Evolutionary conservation across 2,888 invertebrate species (phyloP), one percentile per base, ranked within the genome.

Genomic region (Cephus pulcher): DNA sequence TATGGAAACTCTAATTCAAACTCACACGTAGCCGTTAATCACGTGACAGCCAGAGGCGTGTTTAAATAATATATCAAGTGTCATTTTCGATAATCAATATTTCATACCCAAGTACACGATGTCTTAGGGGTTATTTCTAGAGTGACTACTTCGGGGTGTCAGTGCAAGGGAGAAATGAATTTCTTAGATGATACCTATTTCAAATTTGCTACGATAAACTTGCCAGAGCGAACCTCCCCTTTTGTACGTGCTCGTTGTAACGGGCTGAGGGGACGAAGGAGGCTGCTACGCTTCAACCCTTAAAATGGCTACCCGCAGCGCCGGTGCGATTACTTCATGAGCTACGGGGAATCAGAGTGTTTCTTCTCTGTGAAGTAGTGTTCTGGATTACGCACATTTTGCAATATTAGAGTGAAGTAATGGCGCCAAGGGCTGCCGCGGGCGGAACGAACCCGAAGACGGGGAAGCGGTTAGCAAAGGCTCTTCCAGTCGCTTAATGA

Each of bases 321-420:
- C 56, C 9, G 9, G 23, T 56, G 56, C 56, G 56, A 56, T 56
- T 56, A 56, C 56, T 56, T 56, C 56, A 56, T 56, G 56, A 56
- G 23, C 56, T 56, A 23, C 12, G 23, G 71, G 9, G 71, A 34
- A 71, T 71, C 71, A 23, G 71, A 15, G 71, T 71, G 33, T 71
- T 71, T 71, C 71, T 71, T 71, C 71, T 15, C 33, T 2, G 30
- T 34, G 71, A 71, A 32, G 32, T 32, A 71, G 71, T 71, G 71
- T 32, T 80, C 80, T 75, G 74, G 75, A 80, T 80, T 80, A 78
- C 80, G 75, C 75, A 78, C 73, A 80, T 78, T 80, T 80, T 78
- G 74, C 76, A 78, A 78, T 80, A 80, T 78, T 70, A 75, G 32
- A 71, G 71, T 56, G 69, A 78, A 80, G 76, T 80, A 78, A 78